A percentile compares a stretch with the other conserved stretches of the same genome.
These are phyloP conservation scores for Lasius platythorax DNA, from an alignment of 2,888 invertebrate species.

Conservation along the genomic window DNA sequence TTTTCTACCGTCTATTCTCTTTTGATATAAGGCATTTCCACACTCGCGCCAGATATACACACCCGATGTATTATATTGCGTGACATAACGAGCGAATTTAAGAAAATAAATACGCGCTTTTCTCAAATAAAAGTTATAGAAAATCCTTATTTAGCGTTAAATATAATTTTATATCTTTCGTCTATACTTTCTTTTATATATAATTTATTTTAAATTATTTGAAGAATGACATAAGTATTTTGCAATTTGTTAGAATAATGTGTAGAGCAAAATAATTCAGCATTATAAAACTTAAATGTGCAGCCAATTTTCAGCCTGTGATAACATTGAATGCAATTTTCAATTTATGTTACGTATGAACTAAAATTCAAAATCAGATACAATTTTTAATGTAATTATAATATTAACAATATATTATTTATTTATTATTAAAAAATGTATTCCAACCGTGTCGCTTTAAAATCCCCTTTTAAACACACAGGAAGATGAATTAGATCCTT, in stretches of 20 bases:
- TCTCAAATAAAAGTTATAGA: not conserved
- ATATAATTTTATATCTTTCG: not conserved
- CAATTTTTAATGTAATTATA: not conserved
- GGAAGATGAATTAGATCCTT: not conserved
- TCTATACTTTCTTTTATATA: not conserved
- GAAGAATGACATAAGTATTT: not conserved
- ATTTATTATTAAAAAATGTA: not conserved
- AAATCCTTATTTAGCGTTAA: not conserved
- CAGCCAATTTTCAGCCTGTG: not conserved
- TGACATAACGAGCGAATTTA: conserved; percentile 31
- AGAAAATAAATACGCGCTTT: not conserved
- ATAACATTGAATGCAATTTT: not conserved
- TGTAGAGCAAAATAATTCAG: not conserved
- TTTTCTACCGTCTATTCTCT: conserved; percentile 73
- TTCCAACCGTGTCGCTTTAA: not conserved
- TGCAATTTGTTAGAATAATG: not conserved
- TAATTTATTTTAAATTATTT: not conserved
- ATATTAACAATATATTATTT: not conserved
- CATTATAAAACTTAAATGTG: not conserved
- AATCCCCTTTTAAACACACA: not conserved
- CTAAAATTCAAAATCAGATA: not conserved
- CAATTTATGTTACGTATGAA: not conserved
- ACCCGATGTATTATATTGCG: conserved; percentile 23
- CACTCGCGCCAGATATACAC: not conserved
- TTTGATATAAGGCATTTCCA: conserved; percentile 64